Base-by-base conservation (phyloP, 2,797 vertebrate species). In the Apogon hyalosoma region DNA sequence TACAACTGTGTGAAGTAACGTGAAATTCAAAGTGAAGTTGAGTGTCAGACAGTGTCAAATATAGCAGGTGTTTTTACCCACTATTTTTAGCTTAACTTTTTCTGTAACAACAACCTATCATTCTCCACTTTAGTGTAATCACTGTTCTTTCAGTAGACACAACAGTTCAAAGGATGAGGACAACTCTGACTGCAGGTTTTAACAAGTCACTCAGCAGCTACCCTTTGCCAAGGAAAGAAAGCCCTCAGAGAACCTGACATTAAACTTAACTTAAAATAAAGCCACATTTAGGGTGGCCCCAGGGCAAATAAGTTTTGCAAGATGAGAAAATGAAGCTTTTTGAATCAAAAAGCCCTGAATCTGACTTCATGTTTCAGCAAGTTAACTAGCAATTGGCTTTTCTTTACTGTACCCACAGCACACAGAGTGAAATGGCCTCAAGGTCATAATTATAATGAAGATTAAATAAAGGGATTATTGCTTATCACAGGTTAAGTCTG, bases 41-140 rank as follows among this genome's bases (percentile, higher is more conserved):
- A 50, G 16, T 54, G 38, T 14, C 45, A 36, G 18, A 3, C 46
- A 50, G 6, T 60, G 24, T 75, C 80, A 82, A 69, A 49, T 69
- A 53, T 56, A 49, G 42, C 52, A 12, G 39, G 11, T 52, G 18
- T 65, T 63, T 77, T 69, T 41, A 48, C 36, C 13, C 4, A 4
- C 54, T 83, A 80, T 85, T 82, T 83, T 82, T 79, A 80, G 47
- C 42, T 33, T 21, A 18, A 53, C 64, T 59, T 69, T 73, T 58
- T 63, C 55, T 75, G 57, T 52, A 63, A 46, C 18, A 42, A 63
- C 68, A 77, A 69, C 73, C 71, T 47, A 69, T 89, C 72, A 81
- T 84, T 85, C 73, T 80, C 57, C 64, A 78, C 70, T 83, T 74
- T 9, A 9, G 53, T 24, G 51, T 69, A 83, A 87, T 72, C 70